Evolutionary conservation across 2,888 invertebrate species (phyloP).

Genomic region (Chalcosyrphus nemorum): DNA sequence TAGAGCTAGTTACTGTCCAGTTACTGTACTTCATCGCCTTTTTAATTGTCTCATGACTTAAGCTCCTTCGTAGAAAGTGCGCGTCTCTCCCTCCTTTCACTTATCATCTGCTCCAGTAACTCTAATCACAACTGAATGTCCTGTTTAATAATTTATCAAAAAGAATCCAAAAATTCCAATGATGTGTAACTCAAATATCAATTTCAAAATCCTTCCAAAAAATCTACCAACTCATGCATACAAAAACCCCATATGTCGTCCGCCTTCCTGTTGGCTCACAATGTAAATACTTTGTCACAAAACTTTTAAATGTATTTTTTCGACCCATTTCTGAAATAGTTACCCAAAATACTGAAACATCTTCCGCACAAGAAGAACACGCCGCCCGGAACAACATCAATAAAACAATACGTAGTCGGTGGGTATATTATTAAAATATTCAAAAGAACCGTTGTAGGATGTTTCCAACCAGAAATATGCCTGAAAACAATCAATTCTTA

Average conservation of each 20-base stretch:
- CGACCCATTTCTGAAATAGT: constrained; percentile 2
- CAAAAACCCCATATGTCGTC: neutral
- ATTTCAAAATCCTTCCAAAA: neutral
- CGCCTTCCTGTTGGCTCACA: neutral
- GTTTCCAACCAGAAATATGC: constrained; percentile 13
- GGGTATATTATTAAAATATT: constrained; percentile 10
- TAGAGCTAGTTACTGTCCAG: too few relatives aligned
- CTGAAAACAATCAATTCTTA: constrained; percentile 24
- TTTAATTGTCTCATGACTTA: too few relatives aligned
- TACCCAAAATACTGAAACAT: neutral
- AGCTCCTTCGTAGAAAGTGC: too few relatives aligned
- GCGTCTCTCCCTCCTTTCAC: too few relatives aligned
- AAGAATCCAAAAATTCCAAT: neutral
- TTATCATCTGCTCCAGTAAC: too few relatives aligned
- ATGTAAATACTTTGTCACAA: constrained; percentile 6
- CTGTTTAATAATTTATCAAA: neutral
- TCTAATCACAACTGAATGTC: neutral
- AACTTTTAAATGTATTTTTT: neutral
- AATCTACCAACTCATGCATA: neutral
- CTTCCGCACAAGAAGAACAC: neutral
- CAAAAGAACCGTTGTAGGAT: constrained; percentile 5
- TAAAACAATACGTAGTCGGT: constrained; percentile 32
- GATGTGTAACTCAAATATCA: neutral
- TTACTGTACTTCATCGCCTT: too few relatives aligned
- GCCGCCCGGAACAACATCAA: constrained; percentile 11